Conservation (phyloP, 2,888 invertebrate genomes). For the Deilephila elpenor region DNA sequence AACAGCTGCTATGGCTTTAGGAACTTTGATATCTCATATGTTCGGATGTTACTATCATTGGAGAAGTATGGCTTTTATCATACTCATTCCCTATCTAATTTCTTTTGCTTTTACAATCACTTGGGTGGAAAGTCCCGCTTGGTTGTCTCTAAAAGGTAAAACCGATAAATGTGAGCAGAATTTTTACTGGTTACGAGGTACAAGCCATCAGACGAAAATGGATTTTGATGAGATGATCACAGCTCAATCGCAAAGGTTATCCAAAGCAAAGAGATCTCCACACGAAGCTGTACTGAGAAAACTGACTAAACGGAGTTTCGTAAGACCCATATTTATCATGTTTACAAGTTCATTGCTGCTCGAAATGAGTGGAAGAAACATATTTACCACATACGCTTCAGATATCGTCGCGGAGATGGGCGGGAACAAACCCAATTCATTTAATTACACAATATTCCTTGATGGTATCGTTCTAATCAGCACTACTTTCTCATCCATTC, state of each 20-base stretch:
- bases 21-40: conserved; percentile 52
- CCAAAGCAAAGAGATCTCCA: conserved; percentile 28
- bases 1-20: conserved; percentile 51
- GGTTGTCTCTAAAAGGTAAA: conserved; percentile 70
- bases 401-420: conserved; percentile 52
- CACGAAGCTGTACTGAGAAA: conserved; percentile 35
- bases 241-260: conserved; percentile 41
- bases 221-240: conserved; percentile 46
- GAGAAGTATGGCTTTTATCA: conserved; percentile 52
- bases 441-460: conserved; percentile 54
- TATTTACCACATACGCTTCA: conserved; percentile 56
- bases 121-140: conserved; percentile 85
- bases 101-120: conserved; percentile 61
- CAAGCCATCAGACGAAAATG: conserved; percentile 37
- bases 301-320: conserved; percentile 47
- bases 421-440: conserved; percentile 48
- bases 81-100: conserved; percentile 43
- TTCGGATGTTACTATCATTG: conserved; percentile 51
- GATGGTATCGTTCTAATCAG: conserved; percentile 56
- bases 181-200: conserved; percentile 78
- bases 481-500: conserved; percentile 40
- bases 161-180: conserved; percentile 67
- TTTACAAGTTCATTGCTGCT: conserved; percentile 49
- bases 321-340: conserved; percentile 53
- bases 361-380: conserved; percentile 57